Base-by-base conservation (phyloP, 2,888 invertebrate genomes). In the Zygaena filipendulae region DNA sequence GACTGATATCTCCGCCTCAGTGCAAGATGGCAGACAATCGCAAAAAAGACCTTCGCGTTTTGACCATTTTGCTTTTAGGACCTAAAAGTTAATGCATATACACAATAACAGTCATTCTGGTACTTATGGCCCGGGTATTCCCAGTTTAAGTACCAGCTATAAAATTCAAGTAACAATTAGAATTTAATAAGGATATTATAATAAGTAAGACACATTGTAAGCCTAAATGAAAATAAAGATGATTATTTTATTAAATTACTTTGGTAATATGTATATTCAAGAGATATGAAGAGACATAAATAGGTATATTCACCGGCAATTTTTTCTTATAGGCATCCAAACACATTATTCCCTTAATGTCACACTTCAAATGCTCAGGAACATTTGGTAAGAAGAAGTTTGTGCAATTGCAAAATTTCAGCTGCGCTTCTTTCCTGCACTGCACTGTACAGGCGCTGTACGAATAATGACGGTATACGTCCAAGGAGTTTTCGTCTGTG, bases 371-470 rank as follows among this genome's bases (percentile, higher is more conserved):
- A 30, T 59, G 45, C 28, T 74, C 72, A 2, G 83, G 69, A 2
- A 85, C 80, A 41, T 87, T 86, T 0, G 89, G 89, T 66, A 87
- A 86, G 32, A 88, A 75, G 52, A 87, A 88, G 44, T 87, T 88
- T 2, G 85, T 83, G 55, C 90, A 90, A 40, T 85, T 85, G 49
- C 90, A 90, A 4, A 82, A 54, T 21, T 68, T 55, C 8, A 88
- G 41, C 47, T 89, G 88, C 0, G 85, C 85, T 29, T 84, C 75
- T 55, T 86, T 87, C 27, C 89, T 81, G 44, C 90, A 90, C 45
- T 91, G 87, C 0, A 89, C 87, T 4, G 85, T 84, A 48, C 91
- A 91, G 1, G 88, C 87, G 16, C 86, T 87, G 40, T 77, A 77
- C 25, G 90, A 90, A 44, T 91, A 91, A 49, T 82, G 77, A 0